These are phyloP conservation scores for Onychostruthus taczanowskii DNA, from an alignment of 2,113 vertebrate species.

Conservation along the genomic window DNA sequence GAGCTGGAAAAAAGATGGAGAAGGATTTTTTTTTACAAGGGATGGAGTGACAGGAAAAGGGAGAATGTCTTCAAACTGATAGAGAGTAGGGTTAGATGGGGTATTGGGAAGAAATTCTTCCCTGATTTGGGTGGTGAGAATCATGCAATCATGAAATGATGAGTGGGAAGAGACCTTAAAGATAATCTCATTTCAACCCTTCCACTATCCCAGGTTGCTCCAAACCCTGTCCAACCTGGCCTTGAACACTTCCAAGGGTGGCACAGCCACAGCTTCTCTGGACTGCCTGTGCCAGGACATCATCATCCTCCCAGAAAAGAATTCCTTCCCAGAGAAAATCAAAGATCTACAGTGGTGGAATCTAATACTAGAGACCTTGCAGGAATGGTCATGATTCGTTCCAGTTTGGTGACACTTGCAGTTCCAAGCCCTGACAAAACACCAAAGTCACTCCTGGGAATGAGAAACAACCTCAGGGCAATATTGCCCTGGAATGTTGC, in stretches of 20 bases:
- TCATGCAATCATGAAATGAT: not conserved
- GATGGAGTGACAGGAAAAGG: not conserved
- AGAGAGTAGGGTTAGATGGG: not conserved
- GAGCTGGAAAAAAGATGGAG: not conserved
- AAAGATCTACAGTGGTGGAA: not conserved
- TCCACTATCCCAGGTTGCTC: not conserved
- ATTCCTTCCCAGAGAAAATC: not conserved
- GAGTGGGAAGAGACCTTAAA: not conserved
- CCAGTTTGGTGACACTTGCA: not conserved
- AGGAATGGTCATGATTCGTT: not conserved
- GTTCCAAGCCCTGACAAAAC: not conserved
- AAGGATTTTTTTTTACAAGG: not conserved
- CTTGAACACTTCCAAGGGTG: not conserved
- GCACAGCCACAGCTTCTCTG: not conserved
- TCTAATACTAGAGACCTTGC: not conserved
- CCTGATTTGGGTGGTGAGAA: not conserved
- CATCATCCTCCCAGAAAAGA: not conserved
- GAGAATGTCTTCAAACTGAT: not conserved
- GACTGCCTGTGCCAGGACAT: not conserved
- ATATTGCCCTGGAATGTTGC: not conserved
- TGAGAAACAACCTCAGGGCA: fast-evolving
- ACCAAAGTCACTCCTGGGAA: not conserved
- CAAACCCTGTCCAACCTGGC: not conserved
- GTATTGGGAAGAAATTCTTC: not conserved
- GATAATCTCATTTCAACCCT: not conserved